Evolutionary conservation across 2,888 invertebrate species (phyloP).

Genomic region (Lepidonotus clava): DNA sequence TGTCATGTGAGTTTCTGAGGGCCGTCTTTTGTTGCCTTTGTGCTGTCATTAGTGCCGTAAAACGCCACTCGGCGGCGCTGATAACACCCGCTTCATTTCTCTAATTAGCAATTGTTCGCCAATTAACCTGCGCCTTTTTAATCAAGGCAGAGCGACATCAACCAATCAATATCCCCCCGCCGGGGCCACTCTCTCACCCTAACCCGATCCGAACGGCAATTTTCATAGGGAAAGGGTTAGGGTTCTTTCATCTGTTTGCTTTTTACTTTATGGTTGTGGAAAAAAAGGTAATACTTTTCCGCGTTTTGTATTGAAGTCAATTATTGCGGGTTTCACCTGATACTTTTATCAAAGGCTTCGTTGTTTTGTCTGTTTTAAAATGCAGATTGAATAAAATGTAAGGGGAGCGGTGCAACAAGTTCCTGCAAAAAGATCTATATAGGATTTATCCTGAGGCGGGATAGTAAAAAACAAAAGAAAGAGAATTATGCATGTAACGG

Average conservation of each 20-base stretch:
- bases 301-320: background rate
- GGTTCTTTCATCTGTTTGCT: background rate
- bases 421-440: too few relatives aligned
- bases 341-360: too few relatives aligned
- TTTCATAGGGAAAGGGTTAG: background rate
- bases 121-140: constrained; percentile 43
- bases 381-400: too few relatives aligned
- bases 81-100: constrained; percentile 41
- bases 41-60: background rate
- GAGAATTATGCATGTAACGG: too few relatives aligned
- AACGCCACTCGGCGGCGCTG: background rate
- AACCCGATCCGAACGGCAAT: background rate
- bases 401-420: too few relatives aligned
- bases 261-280: background rate
- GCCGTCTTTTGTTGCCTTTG: too few relatives aligned
- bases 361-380: too few relatives aligned
- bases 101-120: constrained; percentile 41
- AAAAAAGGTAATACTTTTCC: background rate
- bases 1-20: too few relatives aligned
- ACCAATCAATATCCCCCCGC: constrained; percentile 11
- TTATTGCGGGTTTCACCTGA: background rate
- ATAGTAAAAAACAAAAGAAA: too few relatives aligned
- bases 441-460: too few relatives aligned
- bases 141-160: background rate
- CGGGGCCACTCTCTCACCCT: background rate